phyloP scores from a whole-genome alignment of 2,113 vertebrate species.

The Zootoca vivipara region DNA sequence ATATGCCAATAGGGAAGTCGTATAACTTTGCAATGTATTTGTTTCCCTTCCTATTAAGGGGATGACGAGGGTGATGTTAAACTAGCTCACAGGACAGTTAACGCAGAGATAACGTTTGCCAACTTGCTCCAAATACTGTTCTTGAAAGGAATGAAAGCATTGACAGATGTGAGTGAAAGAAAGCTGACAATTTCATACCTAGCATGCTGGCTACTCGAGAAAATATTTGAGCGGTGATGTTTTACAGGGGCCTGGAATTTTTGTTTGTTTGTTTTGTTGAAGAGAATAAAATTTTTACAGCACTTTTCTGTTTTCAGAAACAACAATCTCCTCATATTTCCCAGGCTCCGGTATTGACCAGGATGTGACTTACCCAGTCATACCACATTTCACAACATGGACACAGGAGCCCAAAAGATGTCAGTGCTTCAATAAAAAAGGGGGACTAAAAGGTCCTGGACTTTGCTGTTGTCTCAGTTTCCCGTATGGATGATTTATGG shows the following conservation, averaged over 20 bases:
- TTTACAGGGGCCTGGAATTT: slow-evolving; percentile 59
- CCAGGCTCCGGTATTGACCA: background rate
- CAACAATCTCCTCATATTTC: slow-evolving; percentile 52
- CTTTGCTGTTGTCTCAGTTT: slow-evolving; percentile 30
- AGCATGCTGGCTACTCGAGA: slow-evolving; percentile 41
- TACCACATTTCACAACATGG: slow-evolving; percentile 46
- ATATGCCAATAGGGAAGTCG: slow-evolving; percentile 22
- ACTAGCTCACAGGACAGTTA: background rate
- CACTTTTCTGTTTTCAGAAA: slow-evolving; percentile 67
- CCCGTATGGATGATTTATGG: slow-evolving; percentile 28
- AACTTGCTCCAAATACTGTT: background rate
- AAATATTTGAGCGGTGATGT: slow-evolving; percentile 60
- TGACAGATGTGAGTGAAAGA: slow-evolving; percentile 27
- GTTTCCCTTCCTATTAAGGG: background rate
- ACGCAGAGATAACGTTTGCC: background rate
- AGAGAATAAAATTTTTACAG: slow-evolving; percentile 60
- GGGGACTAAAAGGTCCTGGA: background rate
- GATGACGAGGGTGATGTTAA: background rate
- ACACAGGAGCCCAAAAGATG: slow-evolving; percentile 43
- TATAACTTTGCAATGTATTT: slow-evolving; percentile 24
- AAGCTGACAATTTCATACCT: slow-evolving; percentile 46
- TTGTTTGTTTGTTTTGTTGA: slow-evolving; percentile 56
- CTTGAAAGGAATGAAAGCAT: slow-evolving; percentile 23
- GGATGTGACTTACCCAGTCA: background rate
- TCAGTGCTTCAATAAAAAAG: slow-evolving; percentile 41